Base-by-base conservation (phyloP, 1,140 invertebrate species). In the Arion vulgaris region DNA sequence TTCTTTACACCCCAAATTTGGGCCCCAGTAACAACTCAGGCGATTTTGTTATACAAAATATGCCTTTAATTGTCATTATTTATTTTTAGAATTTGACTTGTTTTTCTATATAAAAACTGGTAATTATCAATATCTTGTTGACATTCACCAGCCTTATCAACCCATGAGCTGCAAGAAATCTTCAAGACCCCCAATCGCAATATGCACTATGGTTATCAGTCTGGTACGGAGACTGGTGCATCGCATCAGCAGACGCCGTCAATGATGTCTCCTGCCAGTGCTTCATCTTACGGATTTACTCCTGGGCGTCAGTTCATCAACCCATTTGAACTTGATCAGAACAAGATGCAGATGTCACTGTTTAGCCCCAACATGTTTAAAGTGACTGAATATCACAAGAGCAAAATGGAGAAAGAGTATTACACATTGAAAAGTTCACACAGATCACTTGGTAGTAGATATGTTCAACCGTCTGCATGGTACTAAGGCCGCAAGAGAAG, bases 301-400 rank as follows among this genome's bases (percentile, higher is more conserved):
- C 80, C 80, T n/a, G 80, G 80, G 0, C 68, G 80, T 38, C 69
- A 81, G 32, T 81, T 81, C 69, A 28, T 73, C 26, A 91, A 91
- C 75, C 90, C 90, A 0, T 91, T 91, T 87, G 90, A 91, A 32
- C 41, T 75, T 73, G 83, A 57, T 26, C 68, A 83, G 4, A 87
- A 89, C 45, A 84, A 84, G 53, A 76, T 90, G 38, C 86, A 90
- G 45, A 85, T 88, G 13, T 86, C 89, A 23, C 74, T 86, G 1
- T 90, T 88, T 80, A 91, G 89, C 75, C 90, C 90, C 15, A 85
- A 86, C 32, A 85, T 90, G 36, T 90, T 90, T 26, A 80, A 51
- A 66, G 57, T 66, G 36, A 76, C 45, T 4, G 36, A 23, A 7
- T 68, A 57, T 41, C 11, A 41, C 23, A 79, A 66, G 53, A 41